Evolutionary conservation across 2,113 vertebrate species (phyloP), one percentile per base, ranked within the genome.

Genomic region (Syngnathus typhle): DNA sequence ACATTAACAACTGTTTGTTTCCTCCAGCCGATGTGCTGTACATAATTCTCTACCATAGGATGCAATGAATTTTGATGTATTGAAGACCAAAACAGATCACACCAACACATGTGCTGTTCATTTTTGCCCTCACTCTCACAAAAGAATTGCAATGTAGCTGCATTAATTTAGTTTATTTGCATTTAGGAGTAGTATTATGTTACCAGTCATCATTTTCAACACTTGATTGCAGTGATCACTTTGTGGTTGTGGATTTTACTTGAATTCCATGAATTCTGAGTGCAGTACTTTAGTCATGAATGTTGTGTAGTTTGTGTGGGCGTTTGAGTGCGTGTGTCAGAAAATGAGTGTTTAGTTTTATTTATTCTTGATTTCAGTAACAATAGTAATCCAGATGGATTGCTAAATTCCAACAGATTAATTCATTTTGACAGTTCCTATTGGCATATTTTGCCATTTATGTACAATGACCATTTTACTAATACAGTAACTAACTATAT

Each of bases 221-320:
- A 72, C 65, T 62, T 70, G 63, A 82, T 72, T 86, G 82, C 58
- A 74, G 72, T 73, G 68, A 81, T 89, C 15, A 52, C 7, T 81
- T 73, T 36, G 86, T 91, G 85, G 80, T 86, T 83, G 85, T 89
- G 85, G 70, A 89, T 82, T 84, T 89, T 88, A 88, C 82, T 89
- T 89, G 86, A 90, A 90, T 88, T 90, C 87, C 87, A 87, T 88
- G 76, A 86, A 88, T 86, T 90, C 77, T 76, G 71, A 82, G 83
- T 81, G 72, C 80, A 85, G 79, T 82, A 83, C 84, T 82, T 85
- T 55, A 71, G 61, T 69, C 67, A 73, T 74, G 68, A 66, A 66
- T 69, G 58, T 82, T 71, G 49, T 37, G 37, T 11, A 60, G 59
- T 21, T 9, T 27, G 36, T 71, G 77, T 74, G 64, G 47, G 58